phyloP scores from a whole-genome alignment of 2,797 vertebrate genomes.

The Mus spretus region DNA sequence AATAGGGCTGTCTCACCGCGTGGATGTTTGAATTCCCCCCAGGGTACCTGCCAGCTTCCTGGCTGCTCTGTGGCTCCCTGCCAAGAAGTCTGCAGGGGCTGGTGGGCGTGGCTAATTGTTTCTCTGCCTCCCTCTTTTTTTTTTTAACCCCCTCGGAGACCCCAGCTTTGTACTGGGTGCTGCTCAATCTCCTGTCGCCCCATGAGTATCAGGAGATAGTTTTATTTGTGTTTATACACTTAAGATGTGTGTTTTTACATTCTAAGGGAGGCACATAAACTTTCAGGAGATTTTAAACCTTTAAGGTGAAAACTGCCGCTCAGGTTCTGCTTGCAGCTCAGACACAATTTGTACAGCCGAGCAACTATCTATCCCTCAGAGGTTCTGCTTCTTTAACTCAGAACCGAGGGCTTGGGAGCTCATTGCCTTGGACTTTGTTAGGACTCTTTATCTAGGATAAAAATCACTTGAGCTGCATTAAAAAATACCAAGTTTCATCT shows the following conservation, averaged over 20 bases:
- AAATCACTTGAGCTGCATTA: constrained; percentile 36
- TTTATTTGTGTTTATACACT: not conserved
- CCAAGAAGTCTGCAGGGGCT: not conserved
- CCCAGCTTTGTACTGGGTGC: not conserved
- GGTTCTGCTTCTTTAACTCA: not conserved
- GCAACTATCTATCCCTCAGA: not conserved
- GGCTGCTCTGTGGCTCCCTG: not conserved
- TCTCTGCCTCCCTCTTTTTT: not conserved
- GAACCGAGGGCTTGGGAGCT: not conserved
- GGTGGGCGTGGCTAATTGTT: not conserved
- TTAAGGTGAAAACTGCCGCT: constrained; percentile 25
- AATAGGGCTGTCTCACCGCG: not conserved
- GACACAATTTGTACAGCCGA: not conserved
- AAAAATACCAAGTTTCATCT: constrained; percentile 16
- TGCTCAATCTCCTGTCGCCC: not conserved
- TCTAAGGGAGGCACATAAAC: not conserved
- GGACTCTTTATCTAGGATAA: not conserved
- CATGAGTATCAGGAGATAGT: not conserved
- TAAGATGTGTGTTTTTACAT: not conserved
- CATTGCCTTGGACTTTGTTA: not conserved
- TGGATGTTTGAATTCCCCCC: not conserved
- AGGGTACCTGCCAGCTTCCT: not conserved
- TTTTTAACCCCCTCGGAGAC: not conserved
- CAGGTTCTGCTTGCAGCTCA: not conserved
- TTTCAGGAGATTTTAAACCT: constrained; percentile 56